Evolutionary conservation across 2,113 vertebrate species (phyloP).

Genomic region (Plectropomus leopardus): DNA sequence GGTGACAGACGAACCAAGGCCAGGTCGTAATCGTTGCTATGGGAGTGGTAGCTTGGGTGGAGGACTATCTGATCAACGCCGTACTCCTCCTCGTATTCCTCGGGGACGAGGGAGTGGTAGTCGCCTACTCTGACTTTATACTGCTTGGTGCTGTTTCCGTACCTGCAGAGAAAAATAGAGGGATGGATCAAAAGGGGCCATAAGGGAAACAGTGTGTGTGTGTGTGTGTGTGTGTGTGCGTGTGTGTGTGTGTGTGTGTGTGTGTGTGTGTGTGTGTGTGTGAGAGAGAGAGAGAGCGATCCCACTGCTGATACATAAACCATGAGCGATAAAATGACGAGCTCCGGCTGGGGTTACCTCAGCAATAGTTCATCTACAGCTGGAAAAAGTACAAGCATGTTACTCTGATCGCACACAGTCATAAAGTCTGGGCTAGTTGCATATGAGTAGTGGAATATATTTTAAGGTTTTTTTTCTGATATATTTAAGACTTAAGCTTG

Average conservation of each 20-base stretch:
- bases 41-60: constrained; percentile 88
- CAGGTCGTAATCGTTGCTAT: constrained; percentile 94
- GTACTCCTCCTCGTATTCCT: constrained; percentile 94
- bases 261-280: not conserved
- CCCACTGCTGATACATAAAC: constrained; percentile 12
- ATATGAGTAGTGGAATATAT: not conserved
- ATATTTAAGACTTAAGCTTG: not conserved
- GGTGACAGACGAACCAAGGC: constrained; percentile 90
- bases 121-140: constrained; percentile 95
- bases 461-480: too few species aligned
- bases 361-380: not conserved
- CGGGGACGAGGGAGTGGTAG: constrained; percentile 94
- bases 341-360: not conserved
- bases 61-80: constrained; percentile 89
- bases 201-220: constrained; percentile 6
- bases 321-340: constrained; percentile 4
- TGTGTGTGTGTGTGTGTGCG: not conserved
- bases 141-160: constrained; percentile 91
- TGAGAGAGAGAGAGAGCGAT: not conserved
- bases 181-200: not conserved
- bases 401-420: not conserved
- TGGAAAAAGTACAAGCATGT: not conserved
- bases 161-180: constrained; percentile 80
- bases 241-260: not conserved
- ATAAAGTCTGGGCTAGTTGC: not conserved